phyloP scores from a whole-genome alignment of 1,140 invertebrate genomes.

The Paraescarpia echinospica region DNA sequence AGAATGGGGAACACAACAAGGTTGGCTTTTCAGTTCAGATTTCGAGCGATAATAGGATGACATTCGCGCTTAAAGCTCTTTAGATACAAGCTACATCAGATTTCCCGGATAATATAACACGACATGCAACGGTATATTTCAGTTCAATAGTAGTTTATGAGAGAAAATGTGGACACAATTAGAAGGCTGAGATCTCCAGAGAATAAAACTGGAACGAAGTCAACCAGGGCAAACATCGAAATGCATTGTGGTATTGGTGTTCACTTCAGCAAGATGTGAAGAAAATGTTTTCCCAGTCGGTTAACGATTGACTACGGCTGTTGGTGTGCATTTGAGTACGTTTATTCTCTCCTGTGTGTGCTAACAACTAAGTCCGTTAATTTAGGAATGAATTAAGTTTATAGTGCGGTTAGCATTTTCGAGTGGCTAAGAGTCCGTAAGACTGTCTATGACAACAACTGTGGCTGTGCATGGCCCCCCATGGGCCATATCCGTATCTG shows the following conservation, averaged over 20 bases:
- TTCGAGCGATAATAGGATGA: background rate
- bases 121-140: background rate
- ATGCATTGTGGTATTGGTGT: background rate
- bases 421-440: too few relatives aligned
- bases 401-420: background rate
- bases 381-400: background rate
- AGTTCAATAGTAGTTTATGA: background rate
- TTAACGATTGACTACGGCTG: background rate
- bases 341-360: background rate
- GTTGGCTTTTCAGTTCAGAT: background rate
- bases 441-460: too few relatives aligned
- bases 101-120: background rate
- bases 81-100: background rate
- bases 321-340: background rate
- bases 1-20: background rate
- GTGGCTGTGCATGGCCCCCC: too few relatives aligned
- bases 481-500: too few relatives aligned
- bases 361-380: background rate
- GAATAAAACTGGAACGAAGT: background rate
- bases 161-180: background rate
- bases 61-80: background rate
- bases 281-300: background rate
- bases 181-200: background rate
- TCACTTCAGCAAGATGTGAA: background rate
- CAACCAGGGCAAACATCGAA: background rate